Evolutionary conservation across 2,797 vertebrate species (phyloP).

Genomic region (Alauda arvensis): DNA sequence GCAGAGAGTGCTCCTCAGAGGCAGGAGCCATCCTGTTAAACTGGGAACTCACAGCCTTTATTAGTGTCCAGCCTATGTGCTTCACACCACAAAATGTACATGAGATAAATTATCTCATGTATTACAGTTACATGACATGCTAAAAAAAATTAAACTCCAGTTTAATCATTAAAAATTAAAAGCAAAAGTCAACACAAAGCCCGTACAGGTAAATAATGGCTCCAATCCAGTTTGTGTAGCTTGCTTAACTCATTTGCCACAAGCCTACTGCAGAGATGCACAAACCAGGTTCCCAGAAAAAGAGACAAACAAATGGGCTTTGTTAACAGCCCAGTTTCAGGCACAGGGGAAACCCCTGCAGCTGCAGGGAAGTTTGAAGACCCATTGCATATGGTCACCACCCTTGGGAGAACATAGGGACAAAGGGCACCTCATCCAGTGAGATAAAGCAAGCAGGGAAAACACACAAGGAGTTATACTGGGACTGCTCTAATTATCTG

Average conservation of each 20-base stretch:
- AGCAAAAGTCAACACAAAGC: not conserved
- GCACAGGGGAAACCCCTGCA: not conserved
- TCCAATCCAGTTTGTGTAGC: accelerated
- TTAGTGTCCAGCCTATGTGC: accelerated
- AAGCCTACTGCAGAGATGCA: not conserved
- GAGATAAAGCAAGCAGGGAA: not conserved
- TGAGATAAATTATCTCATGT: not conserved
- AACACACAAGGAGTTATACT: accelerated
- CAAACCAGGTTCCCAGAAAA: not conserved
- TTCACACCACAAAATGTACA: not conserved
- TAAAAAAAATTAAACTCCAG: not conserved
- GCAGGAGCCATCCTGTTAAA: not conserved
- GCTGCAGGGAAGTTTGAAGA: accelerated
- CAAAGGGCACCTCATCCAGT: not conserved
- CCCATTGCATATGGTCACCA: accelerated
- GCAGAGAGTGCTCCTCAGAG: not conserved
- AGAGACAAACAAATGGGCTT: not conserved
- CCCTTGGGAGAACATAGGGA: not conserved
- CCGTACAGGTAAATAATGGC: not conserved
- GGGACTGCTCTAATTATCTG: too few species aligned
- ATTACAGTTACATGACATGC: not conserved
- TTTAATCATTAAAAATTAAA: not conserved
- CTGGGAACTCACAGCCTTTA: not conserved
- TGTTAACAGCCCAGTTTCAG: not conserved
- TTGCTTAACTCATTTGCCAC: not conserved